Base-by-base conservation (phyloP, 2,797 vertebrate species). In the Merluccius polli region DNA sequence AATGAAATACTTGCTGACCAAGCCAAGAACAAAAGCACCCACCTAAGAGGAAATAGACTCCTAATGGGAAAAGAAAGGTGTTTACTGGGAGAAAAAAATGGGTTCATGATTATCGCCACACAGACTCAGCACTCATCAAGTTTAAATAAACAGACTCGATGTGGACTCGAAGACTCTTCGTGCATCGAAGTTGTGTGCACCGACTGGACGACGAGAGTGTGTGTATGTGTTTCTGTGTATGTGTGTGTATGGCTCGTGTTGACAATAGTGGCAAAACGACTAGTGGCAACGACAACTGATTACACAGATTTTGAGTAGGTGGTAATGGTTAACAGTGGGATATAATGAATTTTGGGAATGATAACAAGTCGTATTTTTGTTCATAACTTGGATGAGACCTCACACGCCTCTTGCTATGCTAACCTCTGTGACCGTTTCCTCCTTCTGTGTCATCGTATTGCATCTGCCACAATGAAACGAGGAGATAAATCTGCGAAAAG, bases 1-100 rank as follows among this genome's bases (percentile, higher is more conserved):
- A 75, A 75, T 75, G 67, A 75, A 75, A 36, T 75, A 70, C 36
- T 70, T 75, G 74, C 74, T 75, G 74, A 75, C 67, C 74, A 29
- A 75, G 74, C 38, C 38, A 21, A 21, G 10, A 48, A 41, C 18
- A 70, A 75, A 75, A 70, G 59, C 59, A 27, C 36, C 35, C 65
- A 75, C 74, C 74, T 24, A 70, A 24, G 67, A 38, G 27, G 21
- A 75, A 29, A 38, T 31, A 69, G 68, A 41, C 32, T 67, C 35
- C 38, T 75, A 69, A 69, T 75, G 73, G 73, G 67, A 75, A 18
- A 36, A 75, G 67, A 70, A 48, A 75, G 36, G 44, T 70, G 38
- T 75, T 75, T 48, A 75, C 52, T 70, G 67, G 29, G 18, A 75
- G 35, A 32, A 18, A 69, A 69, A 69, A 69, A 69, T 30, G 31